Evolutionary conservation across 2,888 invertebrate genomes (phyloP), one percentile per base, ranked within the genome.

Genomic region (Notodonta ziczac): DNA sequence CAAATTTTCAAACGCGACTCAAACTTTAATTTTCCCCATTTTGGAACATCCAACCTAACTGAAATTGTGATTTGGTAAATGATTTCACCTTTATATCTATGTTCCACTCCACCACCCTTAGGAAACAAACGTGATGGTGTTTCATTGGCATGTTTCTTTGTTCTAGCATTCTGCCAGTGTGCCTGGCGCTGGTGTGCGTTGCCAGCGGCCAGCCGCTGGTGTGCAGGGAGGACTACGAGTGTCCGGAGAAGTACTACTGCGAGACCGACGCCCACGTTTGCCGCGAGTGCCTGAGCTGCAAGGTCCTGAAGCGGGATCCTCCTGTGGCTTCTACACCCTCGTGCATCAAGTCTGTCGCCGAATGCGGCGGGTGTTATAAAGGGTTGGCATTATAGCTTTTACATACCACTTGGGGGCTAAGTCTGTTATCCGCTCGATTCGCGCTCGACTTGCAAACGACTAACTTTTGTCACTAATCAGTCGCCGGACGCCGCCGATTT

Each of bases 361-460:
- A 85, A 2, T 91, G 91, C 65, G 91, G 91, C 46, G 61, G 74
- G 0, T 91, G 91, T 65, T 68, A 84, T 14, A 72, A 81, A 63
- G 87, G 84, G 89, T 89, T 63, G 70, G 76, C 52, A 59, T 59
- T 58, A 42, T 24, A 24, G 24, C 24, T 24, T 24, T 24, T 24
- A 24, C 24, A 24, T 24, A 24, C 24, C 24, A 24, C 24, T 24
- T 24, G 24, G 24, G 24, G 24, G 24, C 24, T 2, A 24, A 24
- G 24, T 24, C 24, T 24, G 24, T 24, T 24, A 24, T 24, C 24
- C 24, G 24, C 24, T 24, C 24, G 24, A 24, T 2, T 24, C 24
- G 1, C 24, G 24, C 24, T 24, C 24, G 24, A 24, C 24, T 24
- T 24, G 24, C 24, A 24, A 24, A 2, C 24, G 24, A 24, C 24